Conservation (phyloP, 2,797 vertebrate species). For the Cuculus canorus region DNA sequence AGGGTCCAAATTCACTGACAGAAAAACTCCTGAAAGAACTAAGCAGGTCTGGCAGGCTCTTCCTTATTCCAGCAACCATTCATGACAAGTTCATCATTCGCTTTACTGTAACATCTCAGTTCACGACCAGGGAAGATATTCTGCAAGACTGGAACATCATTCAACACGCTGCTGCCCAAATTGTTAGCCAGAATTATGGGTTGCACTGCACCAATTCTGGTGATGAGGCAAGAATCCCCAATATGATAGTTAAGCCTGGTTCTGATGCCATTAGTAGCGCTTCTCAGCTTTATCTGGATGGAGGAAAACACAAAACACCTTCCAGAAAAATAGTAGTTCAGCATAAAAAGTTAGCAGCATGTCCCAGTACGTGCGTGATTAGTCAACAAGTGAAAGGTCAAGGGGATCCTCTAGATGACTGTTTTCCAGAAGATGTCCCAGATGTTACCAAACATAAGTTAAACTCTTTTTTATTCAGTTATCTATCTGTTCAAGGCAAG, state of each 20-base stretch:
- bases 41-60: constrained; percentile 86
- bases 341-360: constrained; percentile 34
- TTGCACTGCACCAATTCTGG: constrained; percentile 13
- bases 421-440: constrained; percentile 70
- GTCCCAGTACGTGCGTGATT: neutral
- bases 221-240: constrained; percentile 3
- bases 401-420: constrained; percentile 62
- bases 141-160: constrained; percentile 90
- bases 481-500: constrained; percentile 77
- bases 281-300: constrained; percentile 9
- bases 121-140: constrained; percentile 89
- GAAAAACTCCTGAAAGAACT: constrained; percentile 88
- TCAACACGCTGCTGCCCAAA: constrained; percentile 78
- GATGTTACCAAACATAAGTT: constrained; percentile 64
- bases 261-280: neutral
- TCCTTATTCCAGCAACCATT: constrained; percentile 91
- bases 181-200: constrained; percentile 72
- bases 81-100: constrained; percentile 90
- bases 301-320: constrained; percentile 26
- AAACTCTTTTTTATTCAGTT: constrained; percentile 74
- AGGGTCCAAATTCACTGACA: constrained; percentile 90
- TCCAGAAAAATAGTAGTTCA: constrained; percentile 66
- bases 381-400: constrained; percentile 33
- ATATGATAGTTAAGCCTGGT: neutral
- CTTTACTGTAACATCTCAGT: constrained; percentile 94